phyloP scores from a whole-genome alignment of 2,797 vertebrate species.

The Hirundo rustica region DNA sequence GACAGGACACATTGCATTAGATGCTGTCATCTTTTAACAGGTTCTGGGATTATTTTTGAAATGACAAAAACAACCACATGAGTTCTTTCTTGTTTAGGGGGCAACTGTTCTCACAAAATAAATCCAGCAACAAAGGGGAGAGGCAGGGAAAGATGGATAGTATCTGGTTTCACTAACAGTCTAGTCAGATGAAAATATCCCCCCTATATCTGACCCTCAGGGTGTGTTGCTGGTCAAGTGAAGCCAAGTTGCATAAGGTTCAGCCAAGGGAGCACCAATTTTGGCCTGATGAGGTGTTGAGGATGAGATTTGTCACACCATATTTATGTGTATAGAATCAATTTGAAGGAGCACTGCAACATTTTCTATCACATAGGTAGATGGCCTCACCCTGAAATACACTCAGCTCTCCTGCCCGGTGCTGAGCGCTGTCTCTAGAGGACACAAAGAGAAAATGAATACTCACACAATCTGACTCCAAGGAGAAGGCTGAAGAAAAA shows the following conservation, averaged over 20 bases:
- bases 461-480: no score
- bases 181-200: constrained; percentile 26
- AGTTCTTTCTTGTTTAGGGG: constrained; percentile 6
- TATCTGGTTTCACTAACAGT: not conserved
- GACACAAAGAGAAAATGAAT: no score
- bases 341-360: not conserved
- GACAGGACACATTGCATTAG: not conserved
- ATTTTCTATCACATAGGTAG: not conserved
- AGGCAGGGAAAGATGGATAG: not conserved
- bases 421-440: not conserved
- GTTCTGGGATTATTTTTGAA: constrained; percentile 4
- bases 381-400: not conserved
- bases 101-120: constrained; percentile 8
- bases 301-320: not conserved
- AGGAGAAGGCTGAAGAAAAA: no score
- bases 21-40: not conserved
- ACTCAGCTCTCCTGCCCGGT: not conserved
- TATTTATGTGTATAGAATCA: not conserved
- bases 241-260: not conserved
- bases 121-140: constrained; percentile 20
- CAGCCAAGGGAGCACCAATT: not conserved
- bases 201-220: not conserved
- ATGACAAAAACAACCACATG: not conserved
- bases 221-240: not conserved
- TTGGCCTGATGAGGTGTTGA: not conserved